phyloP scores from a whole-genome alignment of 2,797 vertebrate genomes.

The Erithacus rubecula region DNA sequence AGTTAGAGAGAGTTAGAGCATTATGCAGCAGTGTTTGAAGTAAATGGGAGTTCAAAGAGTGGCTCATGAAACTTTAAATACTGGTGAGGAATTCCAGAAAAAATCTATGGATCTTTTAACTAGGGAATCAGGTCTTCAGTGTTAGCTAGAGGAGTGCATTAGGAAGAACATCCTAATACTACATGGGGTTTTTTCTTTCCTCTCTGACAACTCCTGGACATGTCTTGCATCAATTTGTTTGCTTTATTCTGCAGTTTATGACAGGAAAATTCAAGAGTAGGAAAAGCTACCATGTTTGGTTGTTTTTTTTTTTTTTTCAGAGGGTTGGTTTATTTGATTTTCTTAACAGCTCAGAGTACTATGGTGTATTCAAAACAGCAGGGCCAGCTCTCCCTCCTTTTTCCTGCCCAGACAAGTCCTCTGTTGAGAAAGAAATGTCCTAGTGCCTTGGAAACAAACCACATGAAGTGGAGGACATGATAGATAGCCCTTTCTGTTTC shows the following conservation, averaged over 20 bases:
- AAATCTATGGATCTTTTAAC: background rate
- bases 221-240: background rate
- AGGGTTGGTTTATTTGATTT: background rate
- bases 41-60: background rate
- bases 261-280: background rate
- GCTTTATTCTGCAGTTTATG: background rate
- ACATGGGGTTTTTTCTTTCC: background rate
- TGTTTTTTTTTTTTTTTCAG: too few species aligned
- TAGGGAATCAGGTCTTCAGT: background rate
- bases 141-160: background rate
- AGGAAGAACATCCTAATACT: background rate
- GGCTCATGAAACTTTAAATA: constrained; percentile 23
- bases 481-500: background rate
- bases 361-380: background rate
- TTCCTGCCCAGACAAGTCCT: background rate
- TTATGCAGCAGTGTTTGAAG: background rate
- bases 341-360: background rate
- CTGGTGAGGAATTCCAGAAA: background rate
- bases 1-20: background rate
- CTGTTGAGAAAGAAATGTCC: background rate
- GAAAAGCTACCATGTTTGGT: background rate
- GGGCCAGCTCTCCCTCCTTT: background rate
- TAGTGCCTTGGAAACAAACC: background rate
- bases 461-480: background rate
- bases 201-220: background rate